phyloP scores from a whole-genome alignment of 2,113 vertebrate species.

The Callospermophilus lateralis region DNA sequence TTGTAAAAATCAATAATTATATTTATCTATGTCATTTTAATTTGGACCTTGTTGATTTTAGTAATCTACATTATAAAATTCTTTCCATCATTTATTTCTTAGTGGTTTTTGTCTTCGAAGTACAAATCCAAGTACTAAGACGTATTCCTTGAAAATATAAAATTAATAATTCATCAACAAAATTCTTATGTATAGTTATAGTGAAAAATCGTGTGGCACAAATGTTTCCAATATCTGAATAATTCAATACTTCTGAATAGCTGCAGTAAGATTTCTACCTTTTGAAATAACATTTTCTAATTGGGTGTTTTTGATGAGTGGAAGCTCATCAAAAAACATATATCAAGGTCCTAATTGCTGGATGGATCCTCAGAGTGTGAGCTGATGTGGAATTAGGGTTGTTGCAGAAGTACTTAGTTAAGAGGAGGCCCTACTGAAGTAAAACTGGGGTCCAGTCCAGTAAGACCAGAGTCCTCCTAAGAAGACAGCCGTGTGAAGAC shows the following conservation, averaged over 20 bases:
- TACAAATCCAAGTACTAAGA: slow-evolving; percentile 49
- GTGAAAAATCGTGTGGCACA: slow-evolving; percentile 50
- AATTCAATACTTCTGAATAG: slow-evolving; percentile 37
- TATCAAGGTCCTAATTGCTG: not conserved
- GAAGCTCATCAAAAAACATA: not conserved
- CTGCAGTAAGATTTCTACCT: slow-evolving; percentile 52
- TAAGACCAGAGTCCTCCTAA: not conserved
- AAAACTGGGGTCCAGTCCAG: too few species aligned
- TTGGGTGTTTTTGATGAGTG: not conserved
- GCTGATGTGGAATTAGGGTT: not conserved
- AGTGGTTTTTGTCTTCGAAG: not conserved
- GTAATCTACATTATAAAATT: not conserved
- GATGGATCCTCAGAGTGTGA: not conserved
- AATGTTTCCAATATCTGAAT: slow-evolving; percentile 50
- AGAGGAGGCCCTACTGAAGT: not conserved
- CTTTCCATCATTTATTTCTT: slow-evolving; percentile 49
- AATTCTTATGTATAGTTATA: slow-evolving; percentile 20
- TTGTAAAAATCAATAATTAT: slow-evolving; percentile 55
- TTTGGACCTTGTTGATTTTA: slow-evolving; percentile 15
- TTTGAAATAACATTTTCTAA: slow-evolving; percentile 15
- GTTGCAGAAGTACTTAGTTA: not conserved
- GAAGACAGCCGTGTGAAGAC: not conserved
- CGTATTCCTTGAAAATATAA: slow-evolving; percentile 49
- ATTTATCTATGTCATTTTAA: slow-evolving; percentile 39
- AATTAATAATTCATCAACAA: slow-evolving; percentile 62